Base-by-base conservation (phyloP, 2,888 invertebrate species). In the Andrena haemorrhoa region DNA sequence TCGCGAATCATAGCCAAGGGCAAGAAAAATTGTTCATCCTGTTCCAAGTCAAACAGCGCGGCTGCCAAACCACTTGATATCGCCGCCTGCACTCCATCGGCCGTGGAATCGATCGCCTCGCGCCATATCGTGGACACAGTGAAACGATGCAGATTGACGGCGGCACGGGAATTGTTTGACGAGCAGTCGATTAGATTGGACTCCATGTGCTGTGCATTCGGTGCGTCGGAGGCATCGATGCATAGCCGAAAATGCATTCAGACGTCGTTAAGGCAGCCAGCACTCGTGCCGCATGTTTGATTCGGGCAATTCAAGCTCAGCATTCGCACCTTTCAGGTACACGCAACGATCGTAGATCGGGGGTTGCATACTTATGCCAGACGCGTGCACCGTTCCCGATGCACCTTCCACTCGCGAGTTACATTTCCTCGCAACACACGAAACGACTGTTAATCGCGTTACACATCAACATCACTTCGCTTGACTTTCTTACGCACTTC, bases 221-320 rank as follows among this genome's bases (percentile, higher is more conserved):
- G n/a, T 23, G 61, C 70, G 16, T 53, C 47, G 64, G 66, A 56
- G 47, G 75, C 70, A 58, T 53, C 66, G 41, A 7, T 65, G 84
- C 61, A 74, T 60, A n/a, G 10, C 65, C 79, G 79, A 84, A 84
- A 82, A 79, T 41, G 56, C 83, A 79, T 83, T 75, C 63, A 77
- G 73, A 56, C 31, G 70, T 68, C 69, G 74, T 82, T 75, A 82
- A 86, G 58, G 74, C 49, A 63, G 23, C 63, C 69, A 26, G 41
- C 61, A 51, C 64, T 72, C 58, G 41, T 51, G 60, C 41, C 83
- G 78, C 82, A 84, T 79, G 84, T 68, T 88, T 83, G 85, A 87
- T 79, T 88, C 82, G 72, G 81, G 65, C 86, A 85, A 87, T 88
- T 87, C 84, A 75, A 79, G 83, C 81, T 87, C 75, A 79, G 79